These are phyloP conservation scores for Valencia hispanica DNA, from an alignment of 2,797 vertebrate species.

Conservation along the genomic window DNA sequence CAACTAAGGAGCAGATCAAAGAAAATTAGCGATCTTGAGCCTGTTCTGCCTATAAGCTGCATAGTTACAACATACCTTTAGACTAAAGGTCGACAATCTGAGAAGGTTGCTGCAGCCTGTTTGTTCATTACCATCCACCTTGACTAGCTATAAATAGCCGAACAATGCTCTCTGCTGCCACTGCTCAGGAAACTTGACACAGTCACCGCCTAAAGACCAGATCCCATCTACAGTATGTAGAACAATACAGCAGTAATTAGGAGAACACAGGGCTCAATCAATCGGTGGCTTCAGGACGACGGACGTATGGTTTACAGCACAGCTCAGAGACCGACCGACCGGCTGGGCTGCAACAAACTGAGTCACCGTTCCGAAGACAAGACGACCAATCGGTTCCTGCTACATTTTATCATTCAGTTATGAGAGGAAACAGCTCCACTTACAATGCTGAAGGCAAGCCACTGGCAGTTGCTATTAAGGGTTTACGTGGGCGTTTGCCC, in stretches of 20 bases:
- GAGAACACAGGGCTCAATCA: slow-evolving; percentile 29
- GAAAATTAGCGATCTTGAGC: background rate
- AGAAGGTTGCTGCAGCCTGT: background rate
- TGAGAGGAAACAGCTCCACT: slow-evolving; percentile 3
- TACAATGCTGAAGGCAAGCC: background rate
- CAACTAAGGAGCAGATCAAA: background rate
- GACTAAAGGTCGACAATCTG: slow-evolving; percentile 3
- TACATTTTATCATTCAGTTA: slow-evolving; percentile 7
- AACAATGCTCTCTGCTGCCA: background rate
- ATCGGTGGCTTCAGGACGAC: slow-evolving; percentile 24
- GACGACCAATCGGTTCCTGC: slow-evolving; percentile 16
- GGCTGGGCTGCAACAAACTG: slow-evolving; percentile 37
- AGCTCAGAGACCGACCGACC: slow-evolving; percentile 53
- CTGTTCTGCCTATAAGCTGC: background rate
- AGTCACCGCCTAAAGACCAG: slow-evolving; percentile 24
- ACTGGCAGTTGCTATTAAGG: background rate
- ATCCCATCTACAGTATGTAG: slow-evolving; percentile 23
- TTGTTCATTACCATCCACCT: slow-evolving; percentile 19
- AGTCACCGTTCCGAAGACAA: slow-evolving; percentile 55
- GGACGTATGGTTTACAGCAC: slow-evolving; percentile 28
- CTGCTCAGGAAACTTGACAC: slow-evolving; percentile 29
- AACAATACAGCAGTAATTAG: slow-evolving; percentile 36
- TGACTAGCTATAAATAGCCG: slow-evolving; percentile 22
- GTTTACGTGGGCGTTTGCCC: background rate
- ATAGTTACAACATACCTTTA: slow-evolving; percentile 5